A percentile compares a stretch with the other conserved stretches of the same genome.
These are phyloP conservation scores for Cyclargus thomasi DNA, from an alignment of 1,140 invertebrate species.

Conservation along the genomic window DNA sequence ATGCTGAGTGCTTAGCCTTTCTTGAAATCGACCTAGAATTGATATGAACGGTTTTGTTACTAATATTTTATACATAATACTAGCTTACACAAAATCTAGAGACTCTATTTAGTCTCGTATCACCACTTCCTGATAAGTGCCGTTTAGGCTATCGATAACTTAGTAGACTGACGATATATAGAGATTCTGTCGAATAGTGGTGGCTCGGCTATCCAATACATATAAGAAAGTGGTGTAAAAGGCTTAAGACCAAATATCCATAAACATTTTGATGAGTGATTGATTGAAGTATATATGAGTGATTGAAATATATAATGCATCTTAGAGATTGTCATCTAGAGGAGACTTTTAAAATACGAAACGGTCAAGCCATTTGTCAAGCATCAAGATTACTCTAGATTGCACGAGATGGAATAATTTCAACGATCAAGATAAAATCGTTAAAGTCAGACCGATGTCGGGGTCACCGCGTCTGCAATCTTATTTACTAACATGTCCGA, in stretches of 20 bases:
- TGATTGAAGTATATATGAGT: too few relatives aligned
- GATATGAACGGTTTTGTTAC: neutral
- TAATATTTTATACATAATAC: neutral
- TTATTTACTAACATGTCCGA: conserved; percentile 27
- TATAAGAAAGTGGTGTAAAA: too few relatives aligned
- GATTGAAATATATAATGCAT: too few relatives aligned
- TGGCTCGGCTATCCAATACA: too few relatives aligned
- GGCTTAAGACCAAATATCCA: too few relatives aligned
- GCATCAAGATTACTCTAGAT: neutral
- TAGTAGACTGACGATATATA: too few relatives aligned
- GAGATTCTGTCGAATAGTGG: too few relatives aligned
- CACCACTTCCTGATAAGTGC: too few relatives aligned
- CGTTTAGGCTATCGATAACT: too few relatives aligned
- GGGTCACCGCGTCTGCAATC: conserved; percentile 18
- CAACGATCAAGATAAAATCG: conserved; percentile 1
- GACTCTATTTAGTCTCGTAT: too few relatives aligned
- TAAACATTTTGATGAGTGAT: too few relatives aligned
- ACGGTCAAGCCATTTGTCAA: neutral
- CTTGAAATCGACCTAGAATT: neutral
- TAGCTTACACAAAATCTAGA: too few relatives aligned
- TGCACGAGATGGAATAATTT: neutral
- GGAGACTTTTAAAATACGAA: neutral
- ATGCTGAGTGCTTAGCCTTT: neutral
- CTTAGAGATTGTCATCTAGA: neutral
- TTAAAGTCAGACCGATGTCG: neutral